A percentile compares a stretch with the other conserved stretches of the same genome.
Evolutionary conservation across 2,797 vertebrate genomes (phyloP).

Genomic region (Valencia hispanica): DNA sequence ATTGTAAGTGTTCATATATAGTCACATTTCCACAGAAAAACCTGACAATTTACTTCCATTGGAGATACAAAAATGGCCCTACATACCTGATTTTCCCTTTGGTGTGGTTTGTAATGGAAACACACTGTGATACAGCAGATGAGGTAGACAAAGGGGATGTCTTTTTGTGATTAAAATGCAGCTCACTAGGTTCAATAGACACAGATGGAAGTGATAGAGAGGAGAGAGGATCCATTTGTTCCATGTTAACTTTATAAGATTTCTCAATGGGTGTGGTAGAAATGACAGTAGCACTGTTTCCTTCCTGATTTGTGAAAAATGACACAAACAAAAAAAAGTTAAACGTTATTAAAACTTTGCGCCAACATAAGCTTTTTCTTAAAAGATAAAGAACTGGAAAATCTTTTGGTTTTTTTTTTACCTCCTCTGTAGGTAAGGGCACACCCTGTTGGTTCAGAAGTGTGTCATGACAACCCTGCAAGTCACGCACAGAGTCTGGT

Average conservation of each 20-base stretch:
- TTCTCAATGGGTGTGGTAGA: conserved; percentile 77
- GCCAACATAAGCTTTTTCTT: background rate
- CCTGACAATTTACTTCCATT: background rate
- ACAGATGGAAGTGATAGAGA: conserved; percentile 70
- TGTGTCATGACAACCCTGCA: conserved; percentile 77
- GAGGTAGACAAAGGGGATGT: conserved; percentile 44
- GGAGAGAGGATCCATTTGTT: conserved; percentile 16
- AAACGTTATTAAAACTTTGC: background rate
- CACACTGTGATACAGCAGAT: conserved; percentile 55
- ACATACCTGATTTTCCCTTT: conserved; percentile 82
- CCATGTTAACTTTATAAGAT: conserved; percentile 71
- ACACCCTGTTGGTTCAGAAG: conserved; percentile 72
- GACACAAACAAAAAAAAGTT: conserved; percentile 3
- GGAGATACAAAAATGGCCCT: background rate
- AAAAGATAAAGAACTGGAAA: background rate
- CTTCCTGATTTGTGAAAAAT: conserved; percentile 54
- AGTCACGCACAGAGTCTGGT: conserved; percentile 75
- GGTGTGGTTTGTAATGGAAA: conserved; percentile 89
- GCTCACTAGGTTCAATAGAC: conserved; percentile 80
- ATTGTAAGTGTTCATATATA: background rate
- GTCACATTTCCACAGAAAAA: background rate
- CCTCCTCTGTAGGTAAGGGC: conserved; percentile 62
- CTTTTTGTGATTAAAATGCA: conserved; percentile 84
- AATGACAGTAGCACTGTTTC: conserved; percentile 31
- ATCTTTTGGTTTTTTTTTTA: background rate